Percentiles rank a stretch among this genome's conserved stretches.
phyloP scores from a whole-genome alignment of 2,888 invertebrate genomes.

The Chirona hameri region DNA sequence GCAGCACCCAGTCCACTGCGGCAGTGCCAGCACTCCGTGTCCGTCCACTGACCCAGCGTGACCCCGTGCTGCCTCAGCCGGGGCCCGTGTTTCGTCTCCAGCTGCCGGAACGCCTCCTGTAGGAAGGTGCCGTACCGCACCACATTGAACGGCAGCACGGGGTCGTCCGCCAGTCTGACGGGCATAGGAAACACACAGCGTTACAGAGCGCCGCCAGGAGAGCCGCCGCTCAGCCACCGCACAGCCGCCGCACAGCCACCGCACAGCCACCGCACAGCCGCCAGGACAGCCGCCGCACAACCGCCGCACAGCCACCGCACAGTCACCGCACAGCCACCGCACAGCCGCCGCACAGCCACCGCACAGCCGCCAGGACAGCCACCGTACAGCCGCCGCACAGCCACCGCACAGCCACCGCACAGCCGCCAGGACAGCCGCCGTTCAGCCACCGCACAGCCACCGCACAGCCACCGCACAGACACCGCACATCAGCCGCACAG shows the following conservation, averaged over 20 bases:
- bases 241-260: no score
- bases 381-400: neutral
- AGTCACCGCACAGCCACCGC: no score
- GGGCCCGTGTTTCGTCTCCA: conserved; percentile 28
- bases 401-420: neutral
- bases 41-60: conserved; percentile 32
- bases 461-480: no score
- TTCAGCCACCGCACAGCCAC: neutral
- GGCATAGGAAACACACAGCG: neutral
- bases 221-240: neutral
- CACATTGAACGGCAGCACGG: conserved; percentile 47
- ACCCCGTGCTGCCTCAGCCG: conserved; percentile 31
- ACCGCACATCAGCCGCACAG: no score
- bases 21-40: neutral
- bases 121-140: conserved; percentile 42
- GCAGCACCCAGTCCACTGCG: neutral
- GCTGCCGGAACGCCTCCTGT: conserved; percentile 26
- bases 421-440: no score
- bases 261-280: neutral
- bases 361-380: no score
- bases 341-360: neutral
- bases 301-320: neutral
- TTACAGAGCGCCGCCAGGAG: neutral
- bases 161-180: conserved; percentile 44
- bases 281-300: neutral